Evolutionary conservation across 30 jellyfish, hydroid and myxozoan species (phyloP), one percentile per base, ranked within the genome.

Genomic region (Aurelia sp.): DNA sequence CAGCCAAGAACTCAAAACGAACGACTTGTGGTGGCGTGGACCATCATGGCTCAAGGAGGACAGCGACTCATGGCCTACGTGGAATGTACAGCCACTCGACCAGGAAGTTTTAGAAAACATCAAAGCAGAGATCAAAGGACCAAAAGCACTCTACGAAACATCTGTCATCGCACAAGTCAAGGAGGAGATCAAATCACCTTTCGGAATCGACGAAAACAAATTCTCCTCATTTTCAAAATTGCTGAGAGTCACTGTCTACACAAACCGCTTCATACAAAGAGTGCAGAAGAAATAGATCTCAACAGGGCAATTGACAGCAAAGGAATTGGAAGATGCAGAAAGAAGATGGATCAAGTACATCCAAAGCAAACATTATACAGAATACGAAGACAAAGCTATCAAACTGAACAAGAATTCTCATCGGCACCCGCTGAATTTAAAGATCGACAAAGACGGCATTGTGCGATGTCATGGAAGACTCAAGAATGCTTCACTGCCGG

Each of bases 181-280:
- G 18, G 60, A 41, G 31, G 19, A 15, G 19, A 15, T 44, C 38
- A 50, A 13, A 31, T 44, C 86, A 55, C 75, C 86, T 13, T 44
- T 74, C 51, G 86, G 86, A 5, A 74, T 55, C 73, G 40, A 74
- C 24, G 86, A 74, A 74, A 44, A 16, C 16, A 74, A 57, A 50
- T 74, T 35, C 40, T 74, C 86, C 6, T 74, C 86, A 35, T 47
- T 33, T 13, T 18, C 17, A 17, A 74, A 74, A 22, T 50, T 74
- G 76, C 73, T 74, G 24, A 74, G 86, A 74, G 86, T 74, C 9
- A 74, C 86, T 10, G 75, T 77, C 73, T 74, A 74, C 40, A 77
- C 48, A 18, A 50, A 18, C 15, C 81, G 31, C n/a, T 74, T 74
- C 21, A 55, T 74, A n/a, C 73, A 40, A 50, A 40, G 60, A 50